These are phyloP conservation scores for Phocides pigmalion DNA, from an alignment of 1,140 invertebrate genomes.

Conservation along the genomic window DNA sequence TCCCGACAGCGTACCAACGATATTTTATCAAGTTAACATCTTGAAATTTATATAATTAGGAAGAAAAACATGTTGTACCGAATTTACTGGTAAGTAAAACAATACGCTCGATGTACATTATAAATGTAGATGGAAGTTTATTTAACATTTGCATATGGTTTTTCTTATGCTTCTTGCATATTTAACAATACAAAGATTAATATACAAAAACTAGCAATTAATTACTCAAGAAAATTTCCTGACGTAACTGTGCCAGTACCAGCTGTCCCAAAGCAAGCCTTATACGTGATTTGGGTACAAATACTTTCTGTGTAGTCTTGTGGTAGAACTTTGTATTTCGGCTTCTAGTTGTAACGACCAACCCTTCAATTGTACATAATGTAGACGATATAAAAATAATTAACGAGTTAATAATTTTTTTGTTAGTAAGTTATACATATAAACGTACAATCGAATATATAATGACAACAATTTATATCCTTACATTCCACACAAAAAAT, in stretches of 20 bases:
- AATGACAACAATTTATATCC: too few relatives aligned
- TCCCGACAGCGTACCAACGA: conserved; percentile 6
- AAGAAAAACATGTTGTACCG: conserved; percentile 1
- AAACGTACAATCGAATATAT: too few relatives aligned
- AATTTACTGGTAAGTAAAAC: conserved; percentile 7
- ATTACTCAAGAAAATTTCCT: background rate
- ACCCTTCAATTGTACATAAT: too few relatives aligned
- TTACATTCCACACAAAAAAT: too few relatives aligned
- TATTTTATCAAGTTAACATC: conserved; percentile 23
- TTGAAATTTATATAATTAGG: conserved; percentile 19
- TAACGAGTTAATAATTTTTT: too few relatives aligned
- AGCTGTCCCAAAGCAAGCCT: background rate
- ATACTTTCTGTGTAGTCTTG: background rate
- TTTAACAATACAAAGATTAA: too few relatives aligned
- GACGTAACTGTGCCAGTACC: background rate
- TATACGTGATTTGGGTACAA: background rate
- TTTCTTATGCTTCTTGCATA: too few relatives aligned
- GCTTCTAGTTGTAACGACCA: background rate
- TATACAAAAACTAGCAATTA: background rate
- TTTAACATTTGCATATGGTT: too few relatives aligned
- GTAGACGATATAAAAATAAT: too few relatives aligned
- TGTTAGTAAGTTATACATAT: too few relatives aligned
- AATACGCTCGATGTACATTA: background rate
- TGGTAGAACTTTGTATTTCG: too few relatives aligned
- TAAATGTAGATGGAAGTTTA: too few relatives aligned